Evolutionary conservation across 2,888 invertebrate genomes (phyloP), one percentile per base, ranked within the genome.

Genomic region (Trichacis sp.): DNA sequence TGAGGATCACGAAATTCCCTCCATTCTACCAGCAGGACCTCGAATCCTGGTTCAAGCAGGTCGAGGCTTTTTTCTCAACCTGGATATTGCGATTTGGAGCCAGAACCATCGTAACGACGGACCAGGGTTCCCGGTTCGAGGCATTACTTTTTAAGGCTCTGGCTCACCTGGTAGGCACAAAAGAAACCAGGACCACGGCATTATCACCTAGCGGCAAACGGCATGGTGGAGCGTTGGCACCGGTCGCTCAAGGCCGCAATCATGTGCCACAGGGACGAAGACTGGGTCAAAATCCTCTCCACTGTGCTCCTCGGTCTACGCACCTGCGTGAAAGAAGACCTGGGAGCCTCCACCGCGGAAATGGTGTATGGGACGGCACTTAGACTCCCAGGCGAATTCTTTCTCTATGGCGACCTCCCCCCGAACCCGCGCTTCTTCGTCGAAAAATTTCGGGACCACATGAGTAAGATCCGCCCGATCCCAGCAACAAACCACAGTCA

Each of bases 181-280:
- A n/a, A n/a, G 3, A 24, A 24, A 24, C 3, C 4, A 3, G 8
- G 24, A 3, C 3, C 24, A 3, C 8, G 11, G 20, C 1, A 19
- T 24, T 38, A 38, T 38, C 14, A 14, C 38, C 38, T 4, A 3
- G 38, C n/a, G n/a, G n/a, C n/a, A 43, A 17, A 19, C 11, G 84
- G 83, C 0, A 71, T 83, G 51, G 75, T 85, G 4, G 84, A 85
- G 64, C 68, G 83, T 4, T 76, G 79, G 45, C 85, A 86, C 64
- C 70, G 84, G 1, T 74, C 75, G 14, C 64, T 85, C 51, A 85
- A 83, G 69, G 73, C 82, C 1, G 80, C 85, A 0, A 60, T 82
- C 18, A 74, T 51, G 51, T 71, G 73, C 56, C 69, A 74, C 40
- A 30, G 56, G 1, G 51, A 45, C 1, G 55, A 54, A 11, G 19